Conservation (phyloP, 2,888 invertebrate species). For the Pachycephus smyrnensis region DNA sequence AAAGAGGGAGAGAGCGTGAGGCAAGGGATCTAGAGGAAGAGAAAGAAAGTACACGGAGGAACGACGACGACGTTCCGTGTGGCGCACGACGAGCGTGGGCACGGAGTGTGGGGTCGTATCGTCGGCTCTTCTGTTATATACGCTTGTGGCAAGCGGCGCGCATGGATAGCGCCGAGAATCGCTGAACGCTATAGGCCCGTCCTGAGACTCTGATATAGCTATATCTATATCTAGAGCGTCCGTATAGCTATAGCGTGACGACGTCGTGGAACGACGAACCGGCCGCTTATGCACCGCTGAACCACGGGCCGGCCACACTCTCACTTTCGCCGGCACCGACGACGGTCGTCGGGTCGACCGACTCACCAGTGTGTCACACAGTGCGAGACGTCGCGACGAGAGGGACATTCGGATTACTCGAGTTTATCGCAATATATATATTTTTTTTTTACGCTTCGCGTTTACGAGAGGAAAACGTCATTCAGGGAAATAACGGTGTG, state of each 20-base stretch:
- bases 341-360: slow-evolving; percentile 54
- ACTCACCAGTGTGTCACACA: slow-evolving; percentile 41
- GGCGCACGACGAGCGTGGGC: neutral
- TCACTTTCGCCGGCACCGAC: slow-evolving; percentile 64
- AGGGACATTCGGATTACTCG: slow-evolving; percentile 8
- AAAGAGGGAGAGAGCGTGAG: neutral
- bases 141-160: slow-evolving; percentile 30
- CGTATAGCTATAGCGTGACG: neutral
- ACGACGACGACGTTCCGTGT: neutral
- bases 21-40: neutral
- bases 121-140: slow-evolving; percentile 29
- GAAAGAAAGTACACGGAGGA: neutral
- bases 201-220: slow-evolving; percentile 37
- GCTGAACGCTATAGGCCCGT: slow-evolving; percentile 47
- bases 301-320: slow-evolving; percentile 54
- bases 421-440: neutral
- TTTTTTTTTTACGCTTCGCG: neutral
- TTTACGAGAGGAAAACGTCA: neutral
- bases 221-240: slow-evolving; percentile 19
- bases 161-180: slow-evolving; percentile 41
- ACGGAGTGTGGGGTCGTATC: slow-evolving; percentile 38
- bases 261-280: slow-evolving; percentile 5
- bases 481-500: neutral
- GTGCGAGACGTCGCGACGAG: slow-evolving; percentile 22
- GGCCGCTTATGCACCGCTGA: slow-evolving; percentile 54